These are phyloP conservation scores for Physella acuta DNA, from an alignment of 1,140 invertebrate species.

Conservation along the genomic window DNA sequence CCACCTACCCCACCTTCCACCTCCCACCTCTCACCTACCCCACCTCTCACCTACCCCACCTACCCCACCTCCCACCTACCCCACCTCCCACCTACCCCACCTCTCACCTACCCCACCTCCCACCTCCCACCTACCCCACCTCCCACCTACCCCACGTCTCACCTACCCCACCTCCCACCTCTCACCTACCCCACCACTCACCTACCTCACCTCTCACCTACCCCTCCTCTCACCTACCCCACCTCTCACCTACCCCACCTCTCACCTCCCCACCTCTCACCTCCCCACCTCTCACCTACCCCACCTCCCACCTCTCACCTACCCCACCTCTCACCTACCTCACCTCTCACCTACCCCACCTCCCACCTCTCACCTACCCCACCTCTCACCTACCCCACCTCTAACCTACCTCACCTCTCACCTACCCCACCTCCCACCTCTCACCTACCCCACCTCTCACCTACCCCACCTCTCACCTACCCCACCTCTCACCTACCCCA, in stretches of 20 bases:
- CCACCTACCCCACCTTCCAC: background rate
- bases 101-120: background rate
- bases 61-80: background rate
- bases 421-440: background rate
- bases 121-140: background rate
- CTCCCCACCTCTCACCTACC: background rate
- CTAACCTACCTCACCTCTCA: background rate
- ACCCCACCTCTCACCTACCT: background rate
- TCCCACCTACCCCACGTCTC: background rate
- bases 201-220: background rate
- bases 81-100: background rate
- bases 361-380: background rate
- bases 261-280: background rate
- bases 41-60: background rate
- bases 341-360: background rate
- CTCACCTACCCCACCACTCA: background rate
- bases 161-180: background rate
- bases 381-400: background rate
- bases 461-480: constrained; percentile 1
- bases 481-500: background rate
- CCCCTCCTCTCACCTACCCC: background rate
- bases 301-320: background rate
- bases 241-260: background rate
- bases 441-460: no score
- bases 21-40: background rate